Conservation (phyloP, 2,888 invertebrate species). For the Troilus luridus region DNA sequence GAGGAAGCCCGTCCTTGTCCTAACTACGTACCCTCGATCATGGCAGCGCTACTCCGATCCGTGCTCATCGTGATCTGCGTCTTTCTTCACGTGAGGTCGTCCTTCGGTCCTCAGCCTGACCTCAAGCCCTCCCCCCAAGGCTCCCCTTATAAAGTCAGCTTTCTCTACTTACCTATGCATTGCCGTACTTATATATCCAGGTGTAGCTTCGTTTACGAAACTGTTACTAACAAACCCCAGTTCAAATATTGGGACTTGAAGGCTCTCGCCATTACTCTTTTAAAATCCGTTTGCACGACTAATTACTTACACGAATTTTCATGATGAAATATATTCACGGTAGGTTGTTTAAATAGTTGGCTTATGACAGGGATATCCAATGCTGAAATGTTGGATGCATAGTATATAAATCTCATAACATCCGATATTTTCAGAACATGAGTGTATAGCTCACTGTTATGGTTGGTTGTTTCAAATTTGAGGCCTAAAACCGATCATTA, state of each 20-base stretch:
- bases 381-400: background rate
- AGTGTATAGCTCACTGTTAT: too few species aligned
- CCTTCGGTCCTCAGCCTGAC: background rate
- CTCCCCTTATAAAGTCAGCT: background rate
- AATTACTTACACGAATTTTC: background rate
- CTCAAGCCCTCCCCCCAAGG: conserved; percentile 2
- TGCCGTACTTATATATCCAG: background rate
- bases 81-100: conserved; percentile 33
- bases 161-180: conserved; percentile 22
- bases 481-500: too few species aligned
- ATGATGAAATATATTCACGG: background rate
- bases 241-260: background rate
- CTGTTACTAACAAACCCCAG: background rate
- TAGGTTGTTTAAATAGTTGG: background rate
- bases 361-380: background rate
- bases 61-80: conserved; percentile 43
- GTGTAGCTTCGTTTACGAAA: background rate
- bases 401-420: too few species aligned
- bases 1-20: background rate
- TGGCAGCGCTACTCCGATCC: conserved; percentile 15
- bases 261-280: background rate
- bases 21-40: conserved; percentile 12
- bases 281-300: background rate
- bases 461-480: too few species aligned
- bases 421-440: too few species aligned